phyloP scores from a whole-genome alignment of 2,797 vertebrate genomes.

The Squalus acanthias region DNA sequence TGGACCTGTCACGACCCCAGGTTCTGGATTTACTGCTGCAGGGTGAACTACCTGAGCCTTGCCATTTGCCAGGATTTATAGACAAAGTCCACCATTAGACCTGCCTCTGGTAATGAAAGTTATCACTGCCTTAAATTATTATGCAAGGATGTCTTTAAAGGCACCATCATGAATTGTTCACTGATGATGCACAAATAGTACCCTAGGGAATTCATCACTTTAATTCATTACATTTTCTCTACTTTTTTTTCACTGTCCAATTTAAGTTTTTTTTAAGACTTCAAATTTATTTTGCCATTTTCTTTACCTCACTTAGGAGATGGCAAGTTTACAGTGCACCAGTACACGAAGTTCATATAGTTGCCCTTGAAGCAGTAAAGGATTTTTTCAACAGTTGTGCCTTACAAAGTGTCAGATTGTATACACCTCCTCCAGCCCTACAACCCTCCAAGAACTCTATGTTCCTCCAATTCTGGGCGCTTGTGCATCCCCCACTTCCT shows the following conservation, averaged over 20 bases:
- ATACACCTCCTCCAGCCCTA: neutral
- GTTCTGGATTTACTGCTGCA: neutral
- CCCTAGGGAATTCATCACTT: neutral
- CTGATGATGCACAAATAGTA: neutral
- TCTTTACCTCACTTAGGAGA: neutral
- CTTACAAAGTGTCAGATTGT: neutral
- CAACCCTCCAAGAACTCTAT: neutral
- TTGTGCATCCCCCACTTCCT: neutral
- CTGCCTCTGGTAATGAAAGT: too few species aligned
- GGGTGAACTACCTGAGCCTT: neutral
- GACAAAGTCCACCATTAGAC: neutral
- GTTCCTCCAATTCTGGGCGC: neutral
- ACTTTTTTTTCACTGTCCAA: neutral
- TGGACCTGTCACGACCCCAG: neutral
- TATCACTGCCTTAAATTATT: neutral
- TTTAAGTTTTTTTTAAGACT: neutral
- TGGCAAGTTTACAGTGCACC: neutral
- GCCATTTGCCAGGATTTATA: constrained; percentile 5
- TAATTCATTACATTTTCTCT: neutral
- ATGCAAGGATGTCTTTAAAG: neutral
- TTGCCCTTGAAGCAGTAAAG: neutral
- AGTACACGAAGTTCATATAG: neutral
- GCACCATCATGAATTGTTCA: neutral
- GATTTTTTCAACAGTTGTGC: neutral
- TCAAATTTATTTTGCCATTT: neutral